Evolutionary conservation across 64 coral and sea anemone genomes (phyloP).

Genomic region (Stylophora pistillata): DNA sequence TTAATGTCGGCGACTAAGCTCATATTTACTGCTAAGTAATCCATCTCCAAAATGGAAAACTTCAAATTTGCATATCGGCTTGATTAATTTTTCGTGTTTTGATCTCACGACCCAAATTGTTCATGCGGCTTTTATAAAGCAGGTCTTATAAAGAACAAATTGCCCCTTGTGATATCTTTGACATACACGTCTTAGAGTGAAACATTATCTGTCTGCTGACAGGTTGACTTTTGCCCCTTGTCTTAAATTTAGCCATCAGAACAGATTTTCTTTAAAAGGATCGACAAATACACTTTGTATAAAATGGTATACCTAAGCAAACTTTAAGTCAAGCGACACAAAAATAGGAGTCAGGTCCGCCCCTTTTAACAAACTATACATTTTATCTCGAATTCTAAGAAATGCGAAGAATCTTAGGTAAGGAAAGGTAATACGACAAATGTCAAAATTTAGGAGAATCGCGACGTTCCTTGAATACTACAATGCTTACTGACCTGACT

Average conservation of each 20-base stretch:
- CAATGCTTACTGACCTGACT: not conserved
- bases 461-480: slow-evolving; percentile 5
- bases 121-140: slow-evolving; percentile 28
- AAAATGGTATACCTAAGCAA: not conserved
- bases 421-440: not conserved
- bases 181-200: slow-evolving; percentile 16
- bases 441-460: not conserved
- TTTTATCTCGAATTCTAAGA: not conserved
- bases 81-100: slow-evolving; percentile 9
- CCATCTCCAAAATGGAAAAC: not conserved
- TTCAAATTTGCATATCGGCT: not conserved
- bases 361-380: not conserved
- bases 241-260: not conserved
- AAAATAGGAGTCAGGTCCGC: not conserved
- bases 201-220: slow-evolving; percentile 21
- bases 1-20: not conserved
- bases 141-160: slow-evolving; percentile 50
- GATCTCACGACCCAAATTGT: not conserved
- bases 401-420: slow-evolving; percentile 8
- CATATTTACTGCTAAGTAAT: not conserved
- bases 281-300: not conserved
- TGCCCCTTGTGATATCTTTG: slow-evolving; percentile 47
- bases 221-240: slow-evolving; percentile 30
- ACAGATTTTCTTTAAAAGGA: slow-evolving; percentile 23
- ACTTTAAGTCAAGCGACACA: not conserved